Evolutionary conservation across 2,113 vertebrate genomes (phyloP).

Genomic region (Edolisoma coerulescens): DNA sequence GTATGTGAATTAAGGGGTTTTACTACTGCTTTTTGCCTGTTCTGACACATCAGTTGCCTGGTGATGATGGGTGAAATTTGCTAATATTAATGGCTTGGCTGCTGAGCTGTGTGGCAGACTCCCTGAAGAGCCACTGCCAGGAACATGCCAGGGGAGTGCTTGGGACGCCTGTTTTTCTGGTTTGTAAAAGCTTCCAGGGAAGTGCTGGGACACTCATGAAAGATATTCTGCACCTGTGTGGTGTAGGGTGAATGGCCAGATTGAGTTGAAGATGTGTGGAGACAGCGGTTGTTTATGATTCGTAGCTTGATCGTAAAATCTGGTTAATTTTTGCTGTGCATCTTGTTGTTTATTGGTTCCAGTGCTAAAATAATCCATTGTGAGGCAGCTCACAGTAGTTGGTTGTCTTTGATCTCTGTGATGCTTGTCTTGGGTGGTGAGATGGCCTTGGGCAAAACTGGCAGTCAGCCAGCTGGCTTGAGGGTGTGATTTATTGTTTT

Average conservation of each 20-base stretch:
- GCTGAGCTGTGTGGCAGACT: background rate
- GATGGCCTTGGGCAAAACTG: background rate
- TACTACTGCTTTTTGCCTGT: background rate
- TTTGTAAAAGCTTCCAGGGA: slow-evolving; percentile 5
- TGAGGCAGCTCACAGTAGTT: background rate
- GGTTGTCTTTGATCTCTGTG: background rate
- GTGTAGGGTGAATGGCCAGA: background rate
- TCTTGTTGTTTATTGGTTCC: background rate
- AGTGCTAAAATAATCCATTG: background rate
- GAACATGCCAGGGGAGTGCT: background rate
- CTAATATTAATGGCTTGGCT: background rate
- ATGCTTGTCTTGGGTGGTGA: background rate
- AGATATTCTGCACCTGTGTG: background rate
- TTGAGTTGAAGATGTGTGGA: background rate
- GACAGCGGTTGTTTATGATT: background rate
- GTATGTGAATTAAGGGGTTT: slow-evolving; percentile 14
- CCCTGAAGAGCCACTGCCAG: background rate
- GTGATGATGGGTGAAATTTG: background rate
- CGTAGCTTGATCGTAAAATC: background rate
- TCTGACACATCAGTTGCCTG: background rate
- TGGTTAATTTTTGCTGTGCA: background rate
- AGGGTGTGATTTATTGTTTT: background rate
- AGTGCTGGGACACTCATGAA: background rate
- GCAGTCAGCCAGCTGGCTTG: background rate
- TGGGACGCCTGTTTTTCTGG: slow-evolving; percentile 32